These are phyloP conservation scores for Mylabris phalerata DNA, from an alignment of 1,140 invertebrate genomes.

Conservation along the genomic window DNA sequence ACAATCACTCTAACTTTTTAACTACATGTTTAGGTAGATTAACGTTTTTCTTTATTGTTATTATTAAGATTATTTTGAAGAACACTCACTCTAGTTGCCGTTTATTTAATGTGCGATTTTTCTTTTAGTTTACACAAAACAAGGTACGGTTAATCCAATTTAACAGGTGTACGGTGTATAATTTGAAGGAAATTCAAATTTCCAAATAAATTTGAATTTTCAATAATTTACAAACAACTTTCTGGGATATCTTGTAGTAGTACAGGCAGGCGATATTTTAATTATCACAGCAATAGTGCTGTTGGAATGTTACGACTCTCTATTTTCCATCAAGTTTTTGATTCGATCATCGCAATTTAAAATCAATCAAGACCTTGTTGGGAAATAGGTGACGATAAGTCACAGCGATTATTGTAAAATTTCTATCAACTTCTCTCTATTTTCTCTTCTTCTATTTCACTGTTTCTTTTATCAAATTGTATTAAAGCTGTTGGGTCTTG, in stretches of 20 bases:
- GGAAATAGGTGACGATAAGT: conserved; percentile 17
- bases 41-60: conserved; percentile 3
- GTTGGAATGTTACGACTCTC: conserved; percentile 16
- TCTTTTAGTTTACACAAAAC: conserved; percentile 3
- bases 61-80: conserved; percentile 8
- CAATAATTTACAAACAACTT: conserved; percentile 1
- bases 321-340: conserved; percentile 5
- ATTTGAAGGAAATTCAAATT: conserved; percentile 4
- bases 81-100: conserved; percentile 2
- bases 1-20: conserved; percentile 7
- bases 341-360: not conserved
- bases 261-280: conserved; percentile 3
- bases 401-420: conserved; percentile 6
- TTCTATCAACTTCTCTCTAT: no score
- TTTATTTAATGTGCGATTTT: not conserved
- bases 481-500: conserved; percentile 15
- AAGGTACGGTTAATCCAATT: conserved; percentile 13
- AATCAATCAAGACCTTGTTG: conserved; percentile 2
- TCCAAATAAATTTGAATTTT: conserved; percentile 3
- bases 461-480: not conserved
- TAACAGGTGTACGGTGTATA: conserved; percentile 21
- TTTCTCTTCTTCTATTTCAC: conserved; percentile 3
- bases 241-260: conserved; percentile 5
- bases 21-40: conserved; percentile 7
- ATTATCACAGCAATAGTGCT: conserved; percentile 5